phyloP scores from a whole-genome alignment of 2,888 invertebrate genomes.

The Linyphia triangularis region DNA sequence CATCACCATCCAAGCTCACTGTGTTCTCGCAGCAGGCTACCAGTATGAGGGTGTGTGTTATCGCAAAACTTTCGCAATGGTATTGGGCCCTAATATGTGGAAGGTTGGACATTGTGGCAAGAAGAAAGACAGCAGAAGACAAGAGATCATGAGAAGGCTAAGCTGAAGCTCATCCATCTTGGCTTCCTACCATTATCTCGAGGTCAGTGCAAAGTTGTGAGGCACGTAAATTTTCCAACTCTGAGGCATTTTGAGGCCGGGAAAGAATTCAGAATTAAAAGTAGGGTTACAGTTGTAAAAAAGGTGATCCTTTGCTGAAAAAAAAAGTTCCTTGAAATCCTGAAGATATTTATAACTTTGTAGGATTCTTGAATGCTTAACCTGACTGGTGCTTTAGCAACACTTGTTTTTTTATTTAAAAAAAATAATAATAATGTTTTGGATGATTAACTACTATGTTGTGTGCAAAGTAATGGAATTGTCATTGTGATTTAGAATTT shows the following conservation, averaged over 20 bases:
- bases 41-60: slow-evolving; percentile 47
- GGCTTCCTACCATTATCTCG: slow-evolving; percentile 63
- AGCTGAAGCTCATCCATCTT: slow-evolving; percentile 60
- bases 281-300: slow-evolving; percentile 37
- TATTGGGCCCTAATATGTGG: neutral
- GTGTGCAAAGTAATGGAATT: too few species aligned
- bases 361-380: neutral
- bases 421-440: too few species aligned
- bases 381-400: too few species aligned
- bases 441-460: neutral
- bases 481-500: too few species aligned
- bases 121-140: neutral
- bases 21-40: slow-evolving; percentile 48
- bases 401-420: too few species aligned
- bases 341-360: neutral
- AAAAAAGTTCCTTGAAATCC: neutral
- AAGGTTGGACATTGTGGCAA: slow-evolving; percentile 5
- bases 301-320: neutral
- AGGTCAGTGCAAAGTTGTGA: slow-evolving; percentile 47
- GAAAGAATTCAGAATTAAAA: slow-evolving; percentile 24
- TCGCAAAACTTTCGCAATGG: slow-evolving; percentile 44
- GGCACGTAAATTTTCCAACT: slow-evolving; percentile 66
- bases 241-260: slow-evolving; percentile 64
- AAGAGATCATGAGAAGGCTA: slow-evolving; percentile 54
- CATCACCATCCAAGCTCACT: slow-evolving; percentile 38